phyloP scores from a whole-genome alignment of 1,140 invertebrate genomes.

The Sycophila sp. region DNA sequence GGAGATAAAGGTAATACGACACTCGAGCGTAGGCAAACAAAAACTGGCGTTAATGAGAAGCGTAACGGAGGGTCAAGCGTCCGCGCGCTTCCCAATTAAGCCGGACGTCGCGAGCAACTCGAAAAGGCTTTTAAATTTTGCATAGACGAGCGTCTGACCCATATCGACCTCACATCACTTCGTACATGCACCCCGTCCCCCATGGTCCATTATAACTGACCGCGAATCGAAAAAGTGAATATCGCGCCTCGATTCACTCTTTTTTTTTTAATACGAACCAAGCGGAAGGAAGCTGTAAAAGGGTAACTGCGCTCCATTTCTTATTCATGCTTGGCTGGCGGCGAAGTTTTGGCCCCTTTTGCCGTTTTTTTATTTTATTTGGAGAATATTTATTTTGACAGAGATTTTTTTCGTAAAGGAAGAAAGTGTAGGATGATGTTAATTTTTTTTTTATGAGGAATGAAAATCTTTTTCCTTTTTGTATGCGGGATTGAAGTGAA shows the following conservation, averaged over 20 bases:
- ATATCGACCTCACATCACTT: conserved; percentile 26
- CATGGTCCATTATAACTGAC: conserved; percentile 1
- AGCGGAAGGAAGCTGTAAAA: too few species aligned
- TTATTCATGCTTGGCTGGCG: conserved; percentile 9
- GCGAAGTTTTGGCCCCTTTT: conserved; percentile 10
- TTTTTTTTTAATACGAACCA: background rate
- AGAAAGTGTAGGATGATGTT: too few species aligned
- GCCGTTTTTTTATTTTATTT: too few species aligned
- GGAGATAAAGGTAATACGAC: too few species aligned
- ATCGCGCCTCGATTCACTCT: too few species aligned
- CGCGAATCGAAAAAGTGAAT: background rate
- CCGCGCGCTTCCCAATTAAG: conserved; percentile 9
- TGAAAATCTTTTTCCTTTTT: too few species aligned
- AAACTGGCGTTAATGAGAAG: conserved; percentile 7
- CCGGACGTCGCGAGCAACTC: background rate
- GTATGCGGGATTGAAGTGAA: too few species aligned
- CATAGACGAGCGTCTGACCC: conserved; percentile 31
- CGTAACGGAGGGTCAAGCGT: background rate
- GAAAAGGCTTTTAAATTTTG: conserved; percentile 37
- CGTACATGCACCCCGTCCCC: background rate
- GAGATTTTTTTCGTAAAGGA: too few species aligned
- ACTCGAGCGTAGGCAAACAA: background rate
- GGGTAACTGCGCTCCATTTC: background rate
- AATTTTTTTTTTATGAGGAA: too few species aligned
- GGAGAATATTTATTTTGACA: too few species aligned